Conservation (phyloP, 2,888 invertebrate genomes). For the Zaprionus bogoriensis region DNA sequence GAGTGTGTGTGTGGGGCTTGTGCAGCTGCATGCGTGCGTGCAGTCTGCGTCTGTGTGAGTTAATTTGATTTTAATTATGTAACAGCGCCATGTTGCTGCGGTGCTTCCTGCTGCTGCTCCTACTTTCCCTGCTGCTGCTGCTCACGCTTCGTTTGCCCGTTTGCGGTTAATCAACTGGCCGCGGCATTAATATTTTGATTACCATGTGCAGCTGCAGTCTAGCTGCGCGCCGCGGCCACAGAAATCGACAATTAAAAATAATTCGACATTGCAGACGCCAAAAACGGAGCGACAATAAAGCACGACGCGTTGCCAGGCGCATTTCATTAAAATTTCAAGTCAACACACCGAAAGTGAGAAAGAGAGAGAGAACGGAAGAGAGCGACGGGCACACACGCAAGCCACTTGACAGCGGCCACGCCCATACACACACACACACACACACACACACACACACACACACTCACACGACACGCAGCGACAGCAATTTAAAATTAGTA, state of each 20-base stretch:
- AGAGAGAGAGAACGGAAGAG: neutral
- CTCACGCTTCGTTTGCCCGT: conserved; percentile 42
- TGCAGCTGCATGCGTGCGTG: neutral
- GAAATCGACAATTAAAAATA: conserved; percentile 75
- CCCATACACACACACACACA: conserved; percentile 24
- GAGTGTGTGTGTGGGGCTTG: neutral
- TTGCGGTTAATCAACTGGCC: conserved; percentile 71
- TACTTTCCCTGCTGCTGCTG: conserved; percentile 6
- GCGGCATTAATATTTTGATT: conserved; percentile 72
- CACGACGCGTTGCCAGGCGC: conserved; percentile 38
- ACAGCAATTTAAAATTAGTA: conserved; percentile 70
- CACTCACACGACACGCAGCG: conserved; percentile 22
- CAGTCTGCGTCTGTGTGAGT: conserved; percentile 18
- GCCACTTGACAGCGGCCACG: neutral
- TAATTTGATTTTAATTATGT: conserved; percentile 78
- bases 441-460: conserved; percentile 29
- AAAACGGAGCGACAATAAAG: conserved; percentile 48
- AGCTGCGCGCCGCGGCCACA: conserved; percentile 20
- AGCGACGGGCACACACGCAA: conserved; percentile 29
- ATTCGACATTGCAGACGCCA: conserved; percentile 69
- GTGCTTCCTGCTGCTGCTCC: neutral
- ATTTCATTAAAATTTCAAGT: conserved; percentile 74
- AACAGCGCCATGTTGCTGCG: conserved; percentile 26
- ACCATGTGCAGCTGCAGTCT: conserved; percentile 32
- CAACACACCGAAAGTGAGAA: conserved; percentile 3